Conservation (phyloP, 2,113 vertebrate genomes). For the Zosterops japonicus region DNA sequence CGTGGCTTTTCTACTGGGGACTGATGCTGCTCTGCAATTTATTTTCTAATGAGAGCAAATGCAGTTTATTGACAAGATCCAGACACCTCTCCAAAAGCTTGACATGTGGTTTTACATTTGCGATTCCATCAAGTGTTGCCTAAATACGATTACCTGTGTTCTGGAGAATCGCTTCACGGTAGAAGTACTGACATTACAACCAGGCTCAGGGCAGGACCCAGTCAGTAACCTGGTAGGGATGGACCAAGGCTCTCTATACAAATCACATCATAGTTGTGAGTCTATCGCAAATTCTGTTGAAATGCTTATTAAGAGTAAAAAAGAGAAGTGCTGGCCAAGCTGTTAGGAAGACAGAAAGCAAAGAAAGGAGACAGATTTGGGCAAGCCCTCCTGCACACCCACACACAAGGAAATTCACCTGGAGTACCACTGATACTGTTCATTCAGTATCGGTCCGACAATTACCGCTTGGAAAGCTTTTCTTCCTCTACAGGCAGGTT, state of each 20-base stretch:
- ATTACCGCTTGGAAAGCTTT: not conserved
- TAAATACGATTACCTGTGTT: not conserved
- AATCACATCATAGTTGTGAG: not conserved
- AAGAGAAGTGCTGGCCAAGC: not conserved
- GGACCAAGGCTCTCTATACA: not conserved
- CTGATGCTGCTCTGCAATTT: not conserved
- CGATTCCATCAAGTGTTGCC: not conserved
- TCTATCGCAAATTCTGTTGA: not conserved
- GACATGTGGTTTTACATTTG: not conserved
- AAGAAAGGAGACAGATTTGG: not conserved
- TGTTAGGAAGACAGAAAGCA: not conserved
- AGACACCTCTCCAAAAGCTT: not conserved
- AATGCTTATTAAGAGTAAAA: not conserved
- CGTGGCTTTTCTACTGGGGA: not conserved
- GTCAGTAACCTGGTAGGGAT: not conserved
- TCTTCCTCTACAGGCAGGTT: not conserved
- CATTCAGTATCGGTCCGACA: not conserved
- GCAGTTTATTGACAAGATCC: not conserved
- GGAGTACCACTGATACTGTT: not conserved
- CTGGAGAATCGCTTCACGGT: not conserved
- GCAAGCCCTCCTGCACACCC: not conserved
- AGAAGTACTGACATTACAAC: not conserved
- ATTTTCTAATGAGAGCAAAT: not conserved
- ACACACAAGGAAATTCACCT: not conserved
- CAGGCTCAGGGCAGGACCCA: not conserved